phyloP scores from a whole-genome alignment of 2,113 vertebrate species.

The Takifugu bimaculatus region DNA sequence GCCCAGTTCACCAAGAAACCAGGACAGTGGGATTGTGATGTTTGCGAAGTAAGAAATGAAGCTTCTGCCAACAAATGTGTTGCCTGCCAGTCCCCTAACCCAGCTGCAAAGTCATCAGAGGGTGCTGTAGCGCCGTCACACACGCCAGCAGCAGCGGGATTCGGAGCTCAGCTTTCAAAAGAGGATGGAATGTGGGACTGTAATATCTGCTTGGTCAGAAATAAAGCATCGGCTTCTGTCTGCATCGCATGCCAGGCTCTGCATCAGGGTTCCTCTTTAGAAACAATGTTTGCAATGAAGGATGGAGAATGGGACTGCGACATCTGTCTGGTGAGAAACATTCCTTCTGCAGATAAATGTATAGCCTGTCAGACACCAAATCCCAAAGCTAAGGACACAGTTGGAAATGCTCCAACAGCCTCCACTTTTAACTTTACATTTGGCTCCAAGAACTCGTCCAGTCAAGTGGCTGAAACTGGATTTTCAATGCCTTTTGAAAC shows the following conservation, averaged over 20 bases:
- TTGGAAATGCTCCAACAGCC: conserved; percentile 41
- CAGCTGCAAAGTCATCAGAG: conserved; percentile 30
- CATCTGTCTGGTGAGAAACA: conserved; percentile 78
- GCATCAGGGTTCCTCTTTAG: conserved; percentile 59
- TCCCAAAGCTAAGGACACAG: conserved; percentile 65
- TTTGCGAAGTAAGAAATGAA: conserved; percentile 77
- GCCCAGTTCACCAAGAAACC: conserved; percentile 76
- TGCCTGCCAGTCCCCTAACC: conserved; percentile 63
- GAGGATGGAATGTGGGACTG: conserved; percentile 83
- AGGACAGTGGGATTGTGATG: conserved; percentile 78
- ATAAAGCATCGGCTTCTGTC: conserved; percentile 69
- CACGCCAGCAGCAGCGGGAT: conserved; percentile 17
- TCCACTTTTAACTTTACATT: conserved; percentile 72
- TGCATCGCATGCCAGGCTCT: conserved; percentile 74
- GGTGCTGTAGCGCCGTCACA: not conserved
- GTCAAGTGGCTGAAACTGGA: conserved; percentile 70
- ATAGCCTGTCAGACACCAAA: conserved; percentile 75
- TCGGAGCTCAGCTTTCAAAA: conserved; percentile 41
- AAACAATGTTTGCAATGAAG: conserved; percentile 77
- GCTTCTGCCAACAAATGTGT: conserved; percentile 69
- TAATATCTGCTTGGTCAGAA: conserved; percentile 68
- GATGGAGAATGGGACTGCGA: conserved; percentile 84
- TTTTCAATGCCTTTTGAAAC: conserved; percentile 75
- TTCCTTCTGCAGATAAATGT: conserved; percentile 70
- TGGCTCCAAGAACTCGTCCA: conserved; percentile 62